phyloP scores from a whole-genome alignment of 2,113 vertebrate genomes.

The Pipra filicauda region DNA sequence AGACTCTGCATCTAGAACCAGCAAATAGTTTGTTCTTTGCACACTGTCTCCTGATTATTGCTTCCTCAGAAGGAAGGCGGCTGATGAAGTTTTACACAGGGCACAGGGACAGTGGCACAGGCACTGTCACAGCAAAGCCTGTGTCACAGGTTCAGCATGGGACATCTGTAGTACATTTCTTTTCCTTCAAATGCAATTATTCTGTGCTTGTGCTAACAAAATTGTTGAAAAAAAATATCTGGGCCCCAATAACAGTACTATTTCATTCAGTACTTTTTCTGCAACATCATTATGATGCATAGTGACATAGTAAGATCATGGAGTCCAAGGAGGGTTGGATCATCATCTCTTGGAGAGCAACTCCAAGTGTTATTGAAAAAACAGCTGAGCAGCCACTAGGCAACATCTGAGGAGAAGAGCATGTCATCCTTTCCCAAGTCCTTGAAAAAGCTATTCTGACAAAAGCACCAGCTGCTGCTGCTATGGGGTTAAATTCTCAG shows the following conservation, averaged over 20 bases:
- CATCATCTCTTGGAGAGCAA: neutral
- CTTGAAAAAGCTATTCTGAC: neutral
- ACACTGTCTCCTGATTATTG: neutral
- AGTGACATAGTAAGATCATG: rapidly evolving
- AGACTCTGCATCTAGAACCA: neutral
- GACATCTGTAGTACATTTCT: rapidly evolving
- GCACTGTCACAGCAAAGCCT: neutral
- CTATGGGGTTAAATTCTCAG: neutral
- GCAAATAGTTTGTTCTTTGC: neutral
- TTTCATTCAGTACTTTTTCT: neutral
- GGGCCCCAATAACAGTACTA: neutral
- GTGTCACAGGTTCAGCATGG: neutral
- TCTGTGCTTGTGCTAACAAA: neutral
- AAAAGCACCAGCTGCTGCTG: neutral
- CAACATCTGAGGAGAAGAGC: neutral
- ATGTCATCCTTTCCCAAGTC: neutral
- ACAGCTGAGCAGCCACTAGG: neutral
- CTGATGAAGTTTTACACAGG: neutral
- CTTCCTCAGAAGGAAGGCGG: neutral
- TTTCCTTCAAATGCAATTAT: neutral
- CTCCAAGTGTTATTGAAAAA: neutral
- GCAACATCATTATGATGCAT: neutral
- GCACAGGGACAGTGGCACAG: neutral
- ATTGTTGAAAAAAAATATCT: neutral
- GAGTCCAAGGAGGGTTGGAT: neutral